These are phyloP conservation scores for Rutpela maculata DNA, from an alignment of 2,888 invertebrate genomes.

Conservation along the genomic window DNA sequence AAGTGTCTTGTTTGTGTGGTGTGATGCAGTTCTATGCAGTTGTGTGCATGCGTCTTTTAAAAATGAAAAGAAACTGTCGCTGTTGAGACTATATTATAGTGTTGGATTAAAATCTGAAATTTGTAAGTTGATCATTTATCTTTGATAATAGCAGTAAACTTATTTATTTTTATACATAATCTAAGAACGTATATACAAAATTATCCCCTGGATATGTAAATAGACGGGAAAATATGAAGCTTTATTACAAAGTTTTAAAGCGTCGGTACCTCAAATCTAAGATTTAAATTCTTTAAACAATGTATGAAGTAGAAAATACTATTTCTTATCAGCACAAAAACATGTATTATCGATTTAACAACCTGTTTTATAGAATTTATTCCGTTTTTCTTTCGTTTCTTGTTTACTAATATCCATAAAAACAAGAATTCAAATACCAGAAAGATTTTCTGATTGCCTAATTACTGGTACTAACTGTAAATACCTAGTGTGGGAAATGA, in stretches of 20 bases:
- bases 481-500: too few species aligned
- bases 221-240: too few species aligned
- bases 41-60: constrained; percentile 16
- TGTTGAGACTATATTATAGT: constrained; percentile 12
- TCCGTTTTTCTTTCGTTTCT: background rate
- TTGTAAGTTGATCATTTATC: background rate
- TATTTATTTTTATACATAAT: too few species aligned
- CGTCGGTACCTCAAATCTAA: too few species aligned
- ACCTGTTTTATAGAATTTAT: background rate
- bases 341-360: background rate
- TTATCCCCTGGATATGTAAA: too few species aligned
- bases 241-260: too few species aligned
- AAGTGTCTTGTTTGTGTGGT: background rate
- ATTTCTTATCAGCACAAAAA: background rate
- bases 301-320: background rate
- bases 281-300: too few species aligned
- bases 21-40: constrained; percentile 20
- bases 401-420: background rate
- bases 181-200: too few species aligned
- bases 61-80: background rate
- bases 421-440: background rate
- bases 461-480: too few species aligned
- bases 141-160: too few species aligned
- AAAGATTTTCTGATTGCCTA: background rate
- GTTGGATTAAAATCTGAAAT: constrained; percentile 22